Evolutionary conservation across 2,888 invertebrate species (phyloP).

Genomic region (Crepidodera aurea): DNA sequence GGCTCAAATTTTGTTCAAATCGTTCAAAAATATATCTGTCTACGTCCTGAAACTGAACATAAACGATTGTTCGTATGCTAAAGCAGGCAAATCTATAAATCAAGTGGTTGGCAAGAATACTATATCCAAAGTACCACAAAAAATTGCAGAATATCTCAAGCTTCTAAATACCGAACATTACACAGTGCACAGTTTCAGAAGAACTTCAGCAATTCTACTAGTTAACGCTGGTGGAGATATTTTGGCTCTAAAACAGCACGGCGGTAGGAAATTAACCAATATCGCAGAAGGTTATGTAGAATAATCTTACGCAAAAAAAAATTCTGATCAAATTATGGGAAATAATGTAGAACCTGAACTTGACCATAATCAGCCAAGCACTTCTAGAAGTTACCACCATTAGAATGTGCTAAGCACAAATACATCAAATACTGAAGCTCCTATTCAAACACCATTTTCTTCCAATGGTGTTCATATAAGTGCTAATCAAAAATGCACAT

Average conservation of each 20-base stretch:
- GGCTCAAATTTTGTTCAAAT: conserved; percentile 5
- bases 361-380: too few relatives aligned
- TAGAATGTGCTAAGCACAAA: too few relatives aligned
- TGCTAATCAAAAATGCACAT: too few relatives aligned
- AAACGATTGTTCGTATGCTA: neutral
- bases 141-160: conserved; percentile 9
- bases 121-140: conserved; percentile 8
- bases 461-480: too few relatives aligned
- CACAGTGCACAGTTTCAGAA: conserved; percentile 9
- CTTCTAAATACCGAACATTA: conserved; percentile 5
- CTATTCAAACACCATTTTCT: too few relatives aligned
- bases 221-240: conserved; percentile 7
- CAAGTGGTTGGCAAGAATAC: neutral
- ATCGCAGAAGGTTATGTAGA: neutral
- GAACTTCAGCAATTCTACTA: conserved; percentile 4
- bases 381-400: too few relatives aligned
- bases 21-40: neutral
- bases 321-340: too few relatives aligned
- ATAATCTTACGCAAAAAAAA: too few relatives aligned
- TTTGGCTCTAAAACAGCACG: neutral
- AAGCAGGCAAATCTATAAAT: conserved; percentile 9
- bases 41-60: neutral
- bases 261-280: neutral
- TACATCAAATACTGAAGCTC: too few relatives aligned
- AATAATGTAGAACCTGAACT: too few relatives aligned